Evolutionary conservation across 2,888 invertebrate species (phyloP), one percentile per base, ranked within the genome.

Genomic region (Syritta pipiens): DNA sequence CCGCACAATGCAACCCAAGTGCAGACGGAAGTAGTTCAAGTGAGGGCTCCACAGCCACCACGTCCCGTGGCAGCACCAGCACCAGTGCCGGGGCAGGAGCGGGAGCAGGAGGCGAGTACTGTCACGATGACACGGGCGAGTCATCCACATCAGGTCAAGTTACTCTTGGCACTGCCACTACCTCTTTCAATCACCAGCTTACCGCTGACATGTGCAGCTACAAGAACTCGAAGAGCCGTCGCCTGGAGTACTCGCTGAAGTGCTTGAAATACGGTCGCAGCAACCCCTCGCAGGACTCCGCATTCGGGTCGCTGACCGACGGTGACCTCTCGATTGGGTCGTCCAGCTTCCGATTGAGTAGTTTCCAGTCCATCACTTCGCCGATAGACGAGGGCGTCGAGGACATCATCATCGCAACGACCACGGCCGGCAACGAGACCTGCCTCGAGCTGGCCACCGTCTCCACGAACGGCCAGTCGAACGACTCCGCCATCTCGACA

Each of bases 361-460:
- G 89, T 76, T 89, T 89, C 69, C 89, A 89, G 63, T 89, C 89
- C 20, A 88, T 89, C 7, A 87, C 88, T 6, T 89, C 89, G 17
- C 89, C 89, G 9, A 89, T 89, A 20, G 89, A 89, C 76, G 89
- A 89, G 68, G 89, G 89, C n/a, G 88, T 88, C 10, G 89, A 89
- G 79, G 89, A 89, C 81, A 85, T 88, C 14, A 87, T 88, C 5
- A 87, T 88, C 49, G 87, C 88, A 20, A 87, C 88, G 1, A 88
- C 87, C 2, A 86, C 85, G 3, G 86, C 85, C 1, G 86, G 86
- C 10, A 86, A 86, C 20, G 88, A 88, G 65, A 87, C 86, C 1
- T 87, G 88, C 67, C 82, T 88, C 28, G 88, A 88, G 40, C 49
- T 88, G 69, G 86, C 85, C n/a, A 88, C 87, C 10, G 86, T 88